Evolutionary conservation across 2,888 invertebrate genomes (phyloP), one percentile per base, ranked within the genome.

Genomic region (Netelia fuscicornis): DNA sequence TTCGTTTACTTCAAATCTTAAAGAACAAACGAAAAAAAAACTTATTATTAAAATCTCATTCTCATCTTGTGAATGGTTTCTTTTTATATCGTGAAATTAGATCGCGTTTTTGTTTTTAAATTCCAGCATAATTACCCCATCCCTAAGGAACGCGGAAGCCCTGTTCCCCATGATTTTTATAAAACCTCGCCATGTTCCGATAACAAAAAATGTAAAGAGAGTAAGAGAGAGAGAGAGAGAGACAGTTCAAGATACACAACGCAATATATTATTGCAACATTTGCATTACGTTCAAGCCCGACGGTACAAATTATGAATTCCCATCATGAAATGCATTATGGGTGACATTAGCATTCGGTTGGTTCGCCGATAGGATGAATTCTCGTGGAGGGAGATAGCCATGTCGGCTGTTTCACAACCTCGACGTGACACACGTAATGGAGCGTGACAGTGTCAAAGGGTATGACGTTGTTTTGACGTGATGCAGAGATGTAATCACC

Each of bases 301-400:
- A 75, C 56, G 62, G 37, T 20, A 76, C 83, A 67, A 83, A 89
- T 91, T 90, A 88, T 81, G 87, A 89, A 92, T 92, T 91, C 90
- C 68, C 70, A 70, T 81, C 89, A 88, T 87, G 86, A 76, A 87
- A 86, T 85, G 89, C 88, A 89, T 91, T 90, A 90, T 88, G 82
- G 67, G 83, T 25, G 71, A 84, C 90, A 92, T 92, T 92, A 91
- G 91, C 90, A 91, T 92, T 91, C 91, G 87, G 81, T 64, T 65
- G 77, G 56, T 62, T 76, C 67, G 74, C 65, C 30, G 65, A 65
- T 37, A 65, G 58, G n/a, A 23, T 30, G 71, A 10, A 65, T 25
- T 3, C 77, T 67, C 84, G 84, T 78, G 85, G 67, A 8, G 52
- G 30, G 83, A 70, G 83, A 74, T 70, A 71, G 80, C 71, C 81